Evolutionary conservation across 2,113 vertebrate genomes (phyloP), one percentile per base, ranked within the genome.

Genomic region (Forbesichthys agassizii): DNA sequence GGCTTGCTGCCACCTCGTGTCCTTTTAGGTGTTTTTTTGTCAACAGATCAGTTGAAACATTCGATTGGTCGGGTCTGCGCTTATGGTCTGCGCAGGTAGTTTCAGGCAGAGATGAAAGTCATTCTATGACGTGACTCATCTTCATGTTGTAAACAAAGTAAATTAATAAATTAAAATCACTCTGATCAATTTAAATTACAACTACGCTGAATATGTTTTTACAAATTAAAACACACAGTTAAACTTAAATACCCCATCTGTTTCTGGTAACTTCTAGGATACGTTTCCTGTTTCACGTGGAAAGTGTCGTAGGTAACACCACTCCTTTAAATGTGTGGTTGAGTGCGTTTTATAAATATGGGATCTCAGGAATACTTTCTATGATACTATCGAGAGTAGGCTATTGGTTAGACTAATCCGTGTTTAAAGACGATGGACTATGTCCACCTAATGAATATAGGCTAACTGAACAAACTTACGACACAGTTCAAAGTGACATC

Each of bases 11-110:
- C 88, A 77, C 9, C 88, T 86, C 81, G 79, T 63, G 87, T 80
- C 63, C 52, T n/a, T 6, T 18, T 48, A 6, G 48, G 47, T 57
- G 33, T 49, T 18, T 14, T 16, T 33, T 1, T 0, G n/a, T 62
- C 53, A 3, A 0, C 12, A 11, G 16, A 42, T 76, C 77, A 92
- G 88, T 86, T 90, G 20, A 78, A 74, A 73, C 27, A 27, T 27
- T 88, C 88, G 86, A 88, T 84, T 92, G 68, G 68, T 89, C 48
- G 64, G 61, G 92, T 81, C 90, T 91, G 27, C 27, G 27, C 27
- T 27, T 27, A 2, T 27, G 61, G 92, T 80, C 90, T 91, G 74
- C 36, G 58, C 88, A 92, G 88, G 88, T 89, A 75, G 68, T 77
- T 46, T 1, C 46, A 3, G 75, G 73, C 72, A 72, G 68, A 60